phyloP scores from a whole-genome alignment of 1,140 invertebrate species.

The Diabrotica undecimpunctata region DNA sequence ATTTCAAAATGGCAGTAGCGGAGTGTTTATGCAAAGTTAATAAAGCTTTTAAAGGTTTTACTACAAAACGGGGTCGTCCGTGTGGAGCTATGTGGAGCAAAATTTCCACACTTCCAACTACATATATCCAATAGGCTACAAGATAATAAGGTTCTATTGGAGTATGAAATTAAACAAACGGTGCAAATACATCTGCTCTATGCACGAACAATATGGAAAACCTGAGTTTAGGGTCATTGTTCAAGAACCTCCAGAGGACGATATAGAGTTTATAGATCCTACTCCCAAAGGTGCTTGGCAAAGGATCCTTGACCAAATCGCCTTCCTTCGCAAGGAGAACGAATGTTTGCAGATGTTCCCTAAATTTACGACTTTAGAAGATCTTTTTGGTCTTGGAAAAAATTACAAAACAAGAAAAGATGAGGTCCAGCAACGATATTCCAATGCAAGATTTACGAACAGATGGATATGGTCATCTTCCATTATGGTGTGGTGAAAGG shows the following conservation, averaged over 20 bases:
- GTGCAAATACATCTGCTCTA: constrained; percentile 91
- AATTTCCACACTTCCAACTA: constrained; percentile 91
- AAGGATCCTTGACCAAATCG: constrained; percentile 78
- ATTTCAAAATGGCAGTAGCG: too few species aligned
- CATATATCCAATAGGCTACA: constrained; percentile 89
- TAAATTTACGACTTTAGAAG: constrained; percentile 89
- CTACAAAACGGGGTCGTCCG: too few species aligned
- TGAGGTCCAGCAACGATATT: too few species aligned
- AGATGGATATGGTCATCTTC: too few species aligned
- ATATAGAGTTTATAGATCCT: constrained; percentile 69
- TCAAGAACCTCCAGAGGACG: constrained; percentile 71
- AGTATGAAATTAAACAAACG: constrained; percentile 85
- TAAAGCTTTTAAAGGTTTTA: too few species aligned
- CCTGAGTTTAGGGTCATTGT: constrained; percentile 88
- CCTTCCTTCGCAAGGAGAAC: constrained; percentile 69
- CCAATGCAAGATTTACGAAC: too few species aligned
- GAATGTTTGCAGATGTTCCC: constrained; percentile 90
- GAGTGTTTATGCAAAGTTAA: too few species aligned
- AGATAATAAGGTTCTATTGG: constrained; percentile 89
- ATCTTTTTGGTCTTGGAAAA: constrained; percentile 97
- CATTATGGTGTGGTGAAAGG: too few species aligned
- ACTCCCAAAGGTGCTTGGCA: constrained; percentile 80
- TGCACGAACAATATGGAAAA: constrained; percentile 79
- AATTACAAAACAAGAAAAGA: too few species aligned
- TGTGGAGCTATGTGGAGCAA: too few species aligned